Evolutionary conservation across 1,140 invertebrate genomes (phyloP).

Genomic region (Laodelphax striatellus): DNA sequence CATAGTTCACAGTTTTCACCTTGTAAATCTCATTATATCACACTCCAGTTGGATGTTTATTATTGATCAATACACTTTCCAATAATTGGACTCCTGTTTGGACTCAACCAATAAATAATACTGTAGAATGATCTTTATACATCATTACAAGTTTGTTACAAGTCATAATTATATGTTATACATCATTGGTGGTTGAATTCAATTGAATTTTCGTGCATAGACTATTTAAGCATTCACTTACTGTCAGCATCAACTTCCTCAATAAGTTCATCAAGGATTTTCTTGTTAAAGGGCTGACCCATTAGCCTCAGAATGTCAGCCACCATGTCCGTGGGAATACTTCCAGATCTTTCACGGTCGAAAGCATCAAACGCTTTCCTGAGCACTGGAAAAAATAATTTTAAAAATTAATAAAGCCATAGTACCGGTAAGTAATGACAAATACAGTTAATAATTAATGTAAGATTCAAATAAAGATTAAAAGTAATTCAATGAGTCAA

Average conservation of each 20-base stretch:
- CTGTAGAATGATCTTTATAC: too few relatives aligned
- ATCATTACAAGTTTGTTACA: too few relatives aligned
- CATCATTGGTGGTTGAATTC: too few relatives aligned
- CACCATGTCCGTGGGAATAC: conserved; percentile 89
- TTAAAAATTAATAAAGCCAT: neutral
- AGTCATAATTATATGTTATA: too few relatives aligned
- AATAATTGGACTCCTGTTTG: too few relatives aligned
- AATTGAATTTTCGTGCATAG: too few relatives aligned
- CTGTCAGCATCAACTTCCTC: conserved; percentile 93
- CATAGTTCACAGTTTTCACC: too few relatives aligned
- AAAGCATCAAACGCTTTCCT: conserved; percentile 94
- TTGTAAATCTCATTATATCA: too few relatives aligned
- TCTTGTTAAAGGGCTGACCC: conserved; percentile 93
- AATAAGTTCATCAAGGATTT: conserved; percentile 87
- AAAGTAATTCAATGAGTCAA: neutral
- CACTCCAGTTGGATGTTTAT: too few relatives aligned
- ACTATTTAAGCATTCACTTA: conserved; percentile 38
- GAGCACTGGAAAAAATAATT: conserved; percentile 52
- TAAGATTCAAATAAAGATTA: conserved; percentile 1
- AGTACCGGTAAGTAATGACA: neutral
- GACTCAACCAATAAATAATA: too few relatives aligned
- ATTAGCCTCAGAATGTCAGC: conserved; percentile 86
- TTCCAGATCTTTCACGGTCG: conserved; percentile 85
- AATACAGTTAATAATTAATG: neutral
- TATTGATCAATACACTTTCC: too few relatives aligned